Evolutionary conservation across 2,797 vertebrate genomes (phyloP).

Genomic region (Sciaenops ocellatus): DNA sequence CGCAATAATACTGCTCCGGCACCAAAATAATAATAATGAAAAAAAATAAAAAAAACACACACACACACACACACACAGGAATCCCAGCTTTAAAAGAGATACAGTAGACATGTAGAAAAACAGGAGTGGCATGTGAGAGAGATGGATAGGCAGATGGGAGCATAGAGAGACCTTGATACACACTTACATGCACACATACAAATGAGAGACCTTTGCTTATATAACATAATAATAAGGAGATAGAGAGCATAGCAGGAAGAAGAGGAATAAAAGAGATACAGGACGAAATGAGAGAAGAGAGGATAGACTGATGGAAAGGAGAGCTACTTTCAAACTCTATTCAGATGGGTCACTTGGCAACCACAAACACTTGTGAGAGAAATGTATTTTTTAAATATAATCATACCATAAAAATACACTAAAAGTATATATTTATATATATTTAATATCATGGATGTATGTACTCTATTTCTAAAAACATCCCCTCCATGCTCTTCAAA

Average conservation of each 20-base stretch:
- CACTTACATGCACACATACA: constrained; percentile 1
- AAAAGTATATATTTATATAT: background rate
- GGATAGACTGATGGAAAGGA: background rate
- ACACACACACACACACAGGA: background rate
- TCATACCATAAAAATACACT: background rate
- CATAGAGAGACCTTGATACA: background rate
- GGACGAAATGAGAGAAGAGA: background rate
- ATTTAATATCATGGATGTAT: background rate
- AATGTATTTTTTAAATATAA: background rate
- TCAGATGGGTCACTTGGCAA: background rate
- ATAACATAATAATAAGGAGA: constrained; percentile 48
- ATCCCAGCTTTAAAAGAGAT: background rate
- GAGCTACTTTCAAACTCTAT: no score
- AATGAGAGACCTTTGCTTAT: constrained; percentile 42
- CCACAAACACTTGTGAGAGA: background rate
- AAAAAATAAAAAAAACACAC: background rate
- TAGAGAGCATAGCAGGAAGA: background rate
- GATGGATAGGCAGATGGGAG: background rate
- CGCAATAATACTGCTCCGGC: background rate
- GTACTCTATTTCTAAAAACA: background rate
- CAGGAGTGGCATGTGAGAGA: background rate
- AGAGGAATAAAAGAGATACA: constrained; percentile 3
- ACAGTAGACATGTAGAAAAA: background rate
- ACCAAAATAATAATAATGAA: background rate
- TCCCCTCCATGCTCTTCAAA: background rate